Evolutionary conservation across 2,888 invertebrate genomes (phyloP), one percentile per base, ranked within the genome.

Genomic region (Trissonchulus latispiculum): DNA sequence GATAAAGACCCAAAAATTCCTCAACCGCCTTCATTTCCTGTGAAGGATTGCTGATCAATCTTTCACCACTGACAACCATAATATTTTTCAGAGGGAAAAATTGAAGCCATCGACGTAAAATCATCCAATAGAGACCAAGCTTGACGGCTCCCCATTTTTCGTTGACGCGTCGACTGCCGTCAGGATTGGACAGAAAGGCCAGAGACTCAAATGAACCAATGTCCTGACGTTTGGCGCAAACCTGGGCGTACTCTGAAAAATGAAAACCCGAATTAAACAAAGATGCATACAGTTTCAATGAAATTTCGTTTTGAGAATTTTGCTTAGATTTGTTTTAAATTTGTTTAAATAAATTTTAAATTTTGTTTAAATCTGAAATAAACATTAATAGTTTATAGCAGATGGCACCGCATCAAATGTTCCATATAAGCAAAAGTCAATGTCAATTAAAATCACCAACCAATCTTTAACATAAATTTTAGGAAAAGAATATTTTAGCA

Each of bases 231-330:
- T 92, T 92, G 80, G 91, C 89, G 80, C 75, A 78, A 28, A 82
- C 81, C 80, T 94, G 94, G 0, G 93, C 91, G 81, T 94, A 95
- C 83, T 95, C 94, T 64, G 93, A 93, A 72, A n/a, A n/a, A n/a
- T n/a, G n/a, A n/a, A n/a, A n/a, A n/a, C n/a, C n/a, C n/a, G n/a
- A n/a, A n/a, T n/a, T n/a, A n/a, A n/a, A n/a, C n/a, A n/a, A n/a
- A n/a, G n/a, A n/a, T n/a, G n/a, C n/a, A n/a, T n/a, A n/a, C n/a
- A n/a, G n/a, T n/a, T n/a, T n/a, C n/a, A n/a, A n/a, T n/a, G n/a
- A n/a, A n/a, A n/a, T n/a, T n/a, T n/a, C n/a, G n/a, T n/a, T n/a
- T n/a, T n/a, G n/a, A n/a, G n/a, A n/a, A n/a, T n/a, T n/a, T n/a
- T n/a, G n/a, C n/a, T n/a, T n/a, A n/a, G n/a, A n/a, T n/a, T n/a